A percentile compares a stretch with the other conserved stretches of the same genome.
Conservation (phyloP, 2,113 vertebrate species). For the Tetrax tetrax region DNA sequence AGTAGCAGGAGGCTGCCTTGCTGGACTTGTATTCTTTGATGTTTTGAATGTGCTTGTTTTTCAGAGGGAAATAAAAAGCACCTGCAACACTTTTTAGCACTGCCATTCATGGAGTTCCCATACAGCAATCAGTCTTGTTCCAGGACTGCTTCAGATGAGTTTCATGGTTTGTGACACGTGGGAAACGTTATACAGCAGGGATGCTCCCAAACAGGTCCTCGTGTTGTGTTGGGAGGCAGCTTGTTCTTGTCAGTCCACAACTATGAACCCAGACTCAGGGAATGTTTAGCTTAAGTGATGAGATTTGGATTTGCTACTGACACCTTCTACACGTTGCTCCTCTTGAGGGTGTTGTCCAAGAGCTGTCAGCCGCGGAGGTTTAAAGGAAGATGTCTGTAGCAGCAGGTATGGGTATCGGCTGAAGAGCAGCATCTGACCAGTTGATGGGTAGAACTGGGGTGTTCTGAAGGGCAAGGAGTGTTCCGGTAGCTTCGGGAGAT, state of each 20-base stretch:
- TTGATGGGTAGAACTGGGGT: neutral
- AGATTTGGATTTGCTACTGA: neutral
- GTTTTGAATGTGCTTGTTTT: neutral
- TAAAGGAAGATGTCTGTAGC: neutral
- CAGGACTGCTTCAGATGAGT: neutral
- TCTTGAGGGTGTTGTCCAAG: neutral
- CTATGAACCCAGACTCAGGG: neutral
- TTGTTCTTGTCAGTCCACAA: neutral
- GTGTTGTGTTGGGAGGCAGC: neutral
- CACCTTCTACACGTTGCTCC: neutral
- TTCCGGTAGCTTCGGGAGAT: constrained; percentile 11
- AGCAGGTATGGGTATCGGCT: neutral
- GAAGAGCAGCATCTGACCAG: neutral
- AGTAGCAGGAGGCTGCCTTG: neutral
- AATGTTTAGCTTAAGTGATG: neutral
- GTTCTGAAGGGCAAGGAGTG: neutral
- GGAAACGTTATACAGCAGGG: neutral
- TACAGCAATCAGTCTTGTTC: neutral
- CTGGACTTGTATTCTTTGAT: neutral
- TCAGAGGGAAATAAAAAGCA: neutral
- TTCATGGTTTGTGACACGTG: neutral
- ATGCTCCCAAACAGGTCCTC: neutral
- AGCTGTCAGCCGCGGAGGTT: neutral
- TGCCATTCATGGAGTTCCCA: neutral
- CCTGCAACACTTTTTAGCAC: neutral